Base-by-base conservation (phyloP, 2,113 vertebrate genomes). In the Heteronetta atricapilla region DNA sequence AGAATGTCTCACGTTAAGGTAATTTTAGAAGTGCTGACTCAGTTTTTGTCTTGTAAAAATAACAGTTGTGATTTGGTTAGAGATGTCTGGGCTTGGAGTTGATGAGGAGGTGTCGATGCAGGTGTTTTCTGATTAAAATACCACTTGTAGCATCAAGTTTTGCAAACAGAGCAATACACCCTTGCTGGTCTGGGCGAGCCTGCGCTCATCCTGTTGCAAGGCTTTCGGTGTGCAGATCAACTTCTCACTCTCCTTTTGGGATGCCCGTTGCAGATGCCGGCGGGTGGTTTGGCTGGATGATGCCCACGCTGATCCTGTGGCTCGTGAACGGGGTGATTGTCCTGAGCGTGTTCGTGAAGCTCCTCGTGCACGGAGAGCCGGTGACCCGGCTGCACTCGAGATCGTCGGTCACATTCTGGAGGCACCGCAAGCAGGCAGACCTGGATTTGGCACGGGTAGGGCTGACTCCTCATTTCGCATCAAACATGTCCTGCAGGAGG, bases 341-440 rank as follows among this genome's bases (percentile, higher is more conserved):
- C 3, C 98, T 99, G 92, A 99, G 99, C 3, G 99, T 99, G 78
- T 99, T 99, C 29, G 97, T 99, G 82, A 98, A 99, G 84, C 98
- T 99, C 36, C 98, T 99, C 26, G 99, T 99, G 97, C 98, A 99
- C 0, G 99, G 99, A 94, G 99, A 99, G 90, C 99, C 99, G 0
- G 98, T 99, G 90, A 99, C 99, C 13, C 98, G 98, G 25, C 98
- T 99, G 11, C 99, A 99, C 93, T 99, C 99, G 0, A 98, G 98
- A 16, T 99, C 98, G 1, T 99, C 99, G 0, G 98, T 99, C 83
- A 98, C 98, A 1, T 99, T 99, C 97, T 99, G 99, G 99, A 99
- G 99, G 79, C 99, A 99, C 90, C 98, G 99, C 91, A 99, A 99
- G 86, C 99, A 99, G 77, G 99, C 99, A 0, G 99, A 99, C 95